These are phyloP conservation scores for Drosophila dives DNA, from an alignment of 2,888 invertebrate species.

Conservation along the genomic window DNA sequence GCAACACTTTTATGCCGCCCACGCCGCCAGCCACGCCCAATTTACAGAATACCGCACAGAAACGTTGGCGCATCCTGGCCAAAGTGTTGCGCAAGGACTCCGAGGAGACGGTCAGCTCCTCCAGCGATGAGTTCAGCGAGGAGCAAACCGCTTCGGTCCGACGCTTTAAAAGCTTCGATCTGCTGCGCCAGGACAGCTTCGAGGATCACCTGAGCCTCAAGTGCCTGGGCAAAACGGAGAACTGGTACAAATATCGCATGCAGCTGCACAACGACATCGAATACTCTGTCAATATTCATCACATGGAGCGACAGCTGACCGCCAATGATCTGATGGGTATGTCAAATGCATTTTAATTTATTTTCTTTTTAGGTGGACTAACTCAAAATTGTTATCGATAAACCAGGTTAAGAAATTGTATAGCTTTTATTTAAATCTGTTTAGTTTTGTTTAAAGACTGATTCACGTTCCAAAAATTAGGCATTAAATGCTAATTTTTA, in stretches of 20 bases:
- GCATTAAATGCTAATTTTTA: too few relatives aligned
- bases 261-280: slow-evolving; percentile 84
- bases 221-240: slow-evolving; percentile 85
- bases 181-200: slow-evolving; percentile 86
- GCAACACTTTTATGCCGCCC: slow-evolving; percentile 67
- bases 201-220: slow-evolving; percentile 84
- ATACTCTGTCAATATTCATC: slow-evolving; percentile 87
- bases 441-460: too few relatives aligned
- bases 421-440: background rate
- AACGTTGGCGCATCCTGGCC: slow-evolving; percentile 90
- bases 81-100: slow-evolving; percentile 86
- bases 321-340: slow-evolving; percentile 89
- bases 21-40: slow-evolving; percentile 83
- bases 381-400: rapidly evolving
- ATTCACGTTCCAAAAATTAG: too few relatives aligned
- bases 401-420: background rate
- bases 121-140: slow-evolving; percentile 81
- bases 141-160: slow-evolving; percentile 86
- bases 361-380: background rate
- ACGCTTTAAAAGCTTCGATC: slow-evolving; percentile 87
- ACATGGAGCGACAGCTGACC: slow-evolving; percentile 88
- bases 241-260: slow-evolving; percentile 88
- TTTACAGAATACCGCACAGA: slow-evolving; percentile 86
- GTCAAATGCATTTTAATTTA: background rate
- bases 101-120: slow-evolving; percentile 83